Evolutionary conservation across 2,113 vertebrate genomes (phyloP).

Genomic region (Anser cygnoides): DNA sequence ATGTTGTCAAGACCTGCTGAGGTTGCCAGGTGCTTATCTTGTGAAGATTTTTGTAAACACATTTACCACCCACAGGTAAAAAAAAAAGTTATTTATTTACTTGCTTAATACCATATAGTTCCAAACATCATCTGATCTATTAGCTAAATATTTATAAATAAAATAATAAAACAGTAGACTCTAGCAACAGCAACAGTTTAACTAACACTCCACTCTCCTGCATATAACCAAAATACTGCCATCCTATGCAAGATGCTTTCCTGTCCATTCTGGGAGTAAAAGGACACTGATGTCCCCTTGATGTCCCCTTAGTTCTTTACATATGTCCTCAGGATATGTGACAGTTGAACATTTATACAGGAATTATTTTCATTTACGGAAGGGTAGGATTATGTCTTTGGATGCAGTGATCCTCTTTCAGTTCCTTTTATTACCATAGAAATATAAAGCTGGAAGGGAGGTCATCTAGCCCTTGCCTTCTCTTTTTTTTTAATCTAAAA

Average conservation of each 20-base stretch:
- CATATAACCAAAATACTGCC: neutral
- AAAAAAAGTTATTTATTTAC: neutral
- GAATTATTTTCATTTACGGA: slow-evolving; percentile 20
- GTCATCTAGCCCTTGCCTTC: neutral
- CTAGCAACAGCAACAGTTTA: neutral
- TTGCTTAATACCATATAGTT: neutral
- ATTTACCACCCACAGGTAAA: neutral
- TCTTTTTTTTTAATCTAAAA: slow-evolving; percentile 22
- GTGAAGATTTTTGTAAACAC: neutral
- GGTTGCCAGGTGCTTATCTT: neutral
- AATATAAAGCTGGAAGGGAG: slow-evolving; percentile 16
- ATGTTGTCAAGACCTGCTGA: neutral
- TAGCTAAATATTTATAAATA: neutral
- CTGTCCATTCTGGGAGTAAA: neutral
- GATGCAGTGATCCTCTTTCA: neutral
- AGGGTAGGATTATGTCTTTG: slow-evolving; percentile 7
- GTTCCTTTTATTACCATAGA: slow-evolving; percentile 36
- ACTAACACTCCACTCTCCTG: neutral
- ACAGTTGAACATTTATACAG: neutral
- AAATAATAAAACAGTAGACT: neutral
- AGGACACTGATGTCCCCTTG: neutral
- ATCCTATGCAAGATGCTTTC: neutral
- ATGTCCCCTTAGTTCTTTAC: neutral
- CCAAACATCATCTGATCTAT: neutral
- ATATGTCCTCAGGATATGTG: neutral